phyloP scores from a whole-genome alignment of 2,113 vertebrate species.

The Hystrix cristata region DNA sequence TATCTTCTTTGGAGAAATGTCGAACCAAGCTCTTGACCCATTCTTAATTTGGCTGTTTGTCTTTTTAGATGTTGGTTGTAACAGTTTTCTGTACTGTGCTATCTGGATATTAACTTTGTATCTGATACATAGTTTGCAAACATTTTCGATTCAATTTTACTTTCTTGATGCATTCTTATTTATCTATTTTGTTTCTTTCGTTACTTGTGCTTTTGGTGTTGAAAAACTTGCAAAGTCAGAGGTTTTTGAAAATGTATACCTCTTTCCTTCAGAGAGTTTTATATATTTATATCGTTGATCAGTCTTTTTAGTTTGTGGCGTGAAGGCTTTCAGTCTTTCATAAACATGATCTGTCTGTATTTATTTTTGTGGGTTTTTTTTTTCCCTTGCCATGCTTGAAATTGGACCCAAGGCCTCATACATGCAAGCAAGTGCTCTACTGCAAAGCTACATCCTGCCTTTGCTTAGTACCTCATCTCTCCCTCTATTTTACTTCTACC shows the following conservation, averaged over 20 bases:
- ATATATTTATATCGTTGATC: background rate
- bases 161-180: background rate
- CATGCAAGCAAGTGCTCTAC: background rate
- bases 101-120: background rate
- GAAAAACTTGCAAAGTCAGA: background rate
- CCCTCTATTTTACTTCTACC: background rate
- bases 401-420: background rate
- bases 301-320: background rate
- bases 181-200: background rate
- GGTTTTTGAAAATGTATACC: background rate
- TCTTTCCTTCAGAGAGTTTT: background rate
- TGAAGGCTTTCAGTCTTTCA: background rate
- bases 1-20: background rate
- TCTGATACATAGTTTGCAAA: background rate
- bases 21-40: background rate
- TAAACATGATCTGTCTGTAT: background rate
- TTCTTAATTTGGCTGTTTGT: background rate
- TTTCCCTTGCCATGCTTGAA: background rate
- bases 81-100: background rate
- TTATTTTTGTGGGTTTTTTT: background rate
- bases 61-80: background rate
- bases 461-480: background rate
- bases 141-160: background rate
- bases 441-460: background rate
- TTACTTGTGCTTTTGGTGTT: background rate